Evolutionary conservation across 1,140 invertebrate genomes (phyloP).

Genomic region (Parasteatoda tepidariorum): DNA sequence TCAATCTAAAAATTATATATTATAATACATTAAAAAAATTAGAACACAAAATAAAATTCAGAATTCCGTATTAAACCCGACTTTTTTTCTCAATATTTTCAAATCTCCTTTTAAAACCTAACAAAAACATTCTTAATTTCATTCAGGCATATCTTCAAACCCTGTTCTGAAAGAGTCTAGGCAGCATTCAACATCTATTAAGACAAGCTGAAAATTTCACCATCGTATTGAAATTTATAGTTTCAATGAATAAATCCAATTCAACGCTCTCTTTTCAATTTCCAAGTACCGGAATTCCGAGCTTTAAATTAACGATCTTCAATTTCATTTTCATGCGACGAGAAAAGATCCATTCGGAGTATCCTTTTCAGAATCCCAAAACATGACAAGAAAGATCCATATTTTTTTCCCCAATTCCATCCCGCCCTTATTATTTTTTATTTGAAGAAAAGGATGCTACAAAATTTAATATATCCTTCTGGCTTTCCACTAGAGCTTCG

Average conservation of each 20-base stretch:
- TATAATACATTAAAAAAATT: no score
- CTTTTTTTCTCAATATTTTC: no score
- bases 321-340: background rate
- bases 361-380: background rate
- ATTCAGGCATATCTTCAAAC: background rate
- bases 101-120: no score
- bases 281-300: background rate
- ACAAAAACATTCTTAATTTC: no score
- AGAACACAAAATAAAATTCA: no score
- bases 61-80: no score
- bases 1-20: no score
- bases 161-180: background rate
- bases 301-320: background rate
- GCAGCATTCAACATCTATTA: background rate
- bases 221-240: background rate
- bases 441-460: background rate
- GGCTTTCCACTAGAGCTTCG: background rate
- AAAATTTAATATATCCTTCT: constrained; percentile 46
- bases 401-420: background rate
- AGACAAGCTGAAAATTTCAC: background rate
- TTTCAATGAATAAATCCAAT: background rate
- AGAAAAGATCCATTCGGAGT: background rate
- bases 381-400: background rate
- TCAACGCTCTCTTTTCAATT: no score
- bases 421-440: no score